phyloP scores from a whole-genome alignment of 1,140 invertebrate species.

The Euura saliciscinereae region DNA sequence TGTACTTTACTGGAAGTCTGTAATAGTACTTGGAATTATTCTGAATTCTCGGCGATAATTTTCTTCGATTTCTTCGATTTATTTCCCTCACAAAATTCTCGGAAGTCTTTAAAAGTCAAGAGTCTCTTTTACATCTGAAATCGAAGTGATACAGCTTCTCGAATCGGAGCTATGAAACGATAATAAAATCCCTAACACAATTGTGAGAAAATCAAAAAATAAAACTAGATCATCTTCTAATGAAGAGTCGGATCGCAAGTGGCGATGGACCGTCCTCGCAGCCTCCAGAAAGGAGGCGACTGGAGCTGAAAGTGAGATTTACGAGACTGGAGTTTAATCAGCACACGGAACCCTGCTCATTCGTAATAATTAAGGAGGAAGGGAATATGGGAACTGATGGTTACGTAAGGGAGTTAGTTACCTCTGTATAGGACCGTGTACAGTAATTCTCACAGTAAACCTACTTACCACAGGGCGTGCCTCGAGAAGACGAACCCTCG shows the following conservation, averaged over 20 bases:
- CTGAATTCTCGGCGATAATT: too few relatives aligned
- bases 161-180: too few relatives aligned
- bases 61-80: too few relatives aligned
- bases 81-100: too few relatives aligned
- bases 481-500: background rate
- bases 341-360: conserved; percentile 24
- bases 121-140: too few relatives aligned
- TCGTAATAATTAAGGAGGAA: conserved; percentile 28
- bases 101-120: too few relatives aligned
- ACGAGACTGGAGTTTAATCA: conserved; percentile 29
- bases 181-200: too few relatives aligned
- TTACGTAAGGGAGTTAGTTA: background rate
- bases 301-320: conserved; percentile 19
- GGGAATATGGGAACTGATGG: background rate
- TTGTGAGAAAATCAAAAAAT: too few relatives aligned
- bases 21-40: too few relatives aligned
- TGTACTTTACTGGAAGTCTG: too few relatives aligned
- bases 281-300: background rate
- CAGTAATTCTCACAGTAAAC: background rate
- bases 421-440: background rate
- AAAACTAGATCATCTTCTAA: too few relatives aligned
- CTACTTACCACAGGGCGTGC: background rate
- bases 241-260: background rate
- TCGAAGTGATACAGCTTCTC: too few relatives aligned
- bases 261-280: background rate